Evolutionary conservation across 2,888 invertebrate genomes (phyloP).

Genomic region (Polietes domitor): DNA sequence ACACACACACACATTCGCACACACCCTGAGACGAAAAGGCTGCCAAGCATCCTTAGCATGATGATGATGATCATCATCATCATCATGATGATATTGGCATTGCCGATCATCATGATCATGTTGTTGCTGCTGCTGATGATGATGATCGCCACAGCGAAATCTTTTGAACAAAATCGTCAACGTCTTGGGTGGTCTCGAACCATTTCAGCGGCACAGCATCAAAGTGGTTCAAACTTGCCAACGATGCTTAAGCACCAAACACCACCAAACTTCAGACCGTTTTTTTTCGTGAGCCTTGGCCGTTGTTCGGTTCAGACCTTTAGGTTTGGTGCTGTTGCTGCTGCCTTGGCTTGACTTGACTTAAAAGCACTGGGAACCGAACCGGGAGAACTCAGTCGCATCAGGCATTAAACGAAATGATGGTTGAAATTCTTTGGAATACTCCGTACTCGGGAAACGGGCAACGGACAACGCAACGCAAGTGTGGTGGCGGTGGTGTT

Average conservation of each 20-base stretch:
- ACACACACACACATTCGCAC: background rate
- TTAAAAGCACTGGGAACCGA: constrained; percentile 54
- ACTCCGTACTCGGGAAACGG: constrained; percentile 11
- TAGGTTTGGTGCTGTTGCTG: constrained; percentile 40
- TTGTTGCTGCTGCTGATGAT: constrained; percentile 51
- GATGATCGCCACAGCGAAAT: constrained; percentile 62
- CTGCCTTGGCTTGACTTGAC: constrained; percentile 39
- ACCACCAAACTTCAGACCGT: constrained; percentile 49
- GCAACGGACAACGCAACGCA: background rate
- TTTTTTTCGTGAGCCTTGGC: constrained; percentile 25
- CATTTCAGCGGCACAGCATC: constrained; percentile 78
- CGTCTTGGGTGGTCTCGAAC: constrained; percentile 80
- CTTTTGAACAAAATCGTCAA: constrained; percentile 69
- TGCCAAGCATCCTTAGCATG: constrained; percentile 41
- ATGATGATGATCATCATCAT: constrained; percentile 8
- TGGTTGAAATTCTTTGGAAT: constrained; percentile 74
- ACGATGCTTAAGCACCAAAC: constrained; percentile 71
- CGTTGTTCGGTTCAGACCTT: constrained; percentile 53
- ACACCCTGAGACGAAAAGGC: constrained; percentile 23
- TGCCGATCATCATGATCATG: background rate
- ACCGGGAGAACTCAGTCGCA: constrained; percentile 22
- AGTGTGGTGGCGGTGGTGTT: constrained; percentile 29
- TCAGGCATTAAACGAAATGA: constrained; percentile 72
- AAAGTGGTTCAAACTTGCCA: constrained; percentile 77
- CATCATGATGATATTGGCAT: background rate